phyloP scores from a whole-genome alignment of 2,113 vertebrate genomes.

The Miniopterus natalensis region DNA sequence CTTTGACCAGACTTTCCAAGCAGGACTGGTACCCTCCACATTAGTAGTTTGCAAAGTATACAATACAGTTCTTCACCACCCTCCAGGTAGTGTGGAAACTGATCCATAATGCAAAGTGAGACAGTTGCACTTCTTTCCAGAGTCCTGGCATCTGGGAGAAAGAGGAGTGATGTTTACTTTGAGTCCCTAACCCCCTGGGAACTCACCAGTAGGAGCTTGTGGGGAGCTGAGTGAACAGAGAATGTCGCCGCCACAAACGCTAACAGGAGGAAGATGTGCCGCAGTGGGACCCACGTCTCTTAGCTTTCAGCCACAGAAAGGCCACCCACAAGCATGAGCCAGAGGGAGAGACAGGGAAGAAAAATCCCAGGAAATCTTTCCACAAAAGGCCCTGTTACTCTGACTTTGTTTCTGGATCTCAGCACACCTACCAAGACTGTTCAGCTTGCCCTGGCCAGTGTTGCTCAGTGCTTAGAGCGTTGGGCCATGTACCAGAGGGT shows the following conservation, averaged over 20 bases:
- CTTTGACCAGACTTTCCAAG: neutral
- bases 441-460: neutral
- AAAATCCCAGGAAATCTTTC: neutral
- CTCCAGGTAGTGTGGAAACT: neutral
- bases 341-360: neutral
- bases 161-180: neutral
- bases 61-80: neutral
- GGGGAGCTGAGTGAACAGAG: neutral
- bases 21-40: neutral
- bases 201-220: neutral
- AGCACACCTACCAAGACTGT: neutral
- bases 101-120: neutral
- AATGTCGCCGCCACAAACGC: neutral
- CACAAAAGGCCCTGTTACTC: neutral
- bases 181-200: neutral
- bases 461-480: too few relatives aligned
- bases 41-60: neutral
- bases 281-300: neutral
- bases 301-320: neutral
- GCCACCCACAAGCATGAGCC: neutral
- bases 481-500: too few relatives aligned
- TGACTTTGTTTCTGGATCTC: neutral
- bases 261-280: constrained; percentile 10
- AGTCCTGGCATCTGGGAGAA: neutral
- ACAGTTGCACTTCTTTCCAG: neutral